phyloP scores from a whole-genome alignment of 1,140 invertebrate species.

The Forficula auricularia region DNA sequence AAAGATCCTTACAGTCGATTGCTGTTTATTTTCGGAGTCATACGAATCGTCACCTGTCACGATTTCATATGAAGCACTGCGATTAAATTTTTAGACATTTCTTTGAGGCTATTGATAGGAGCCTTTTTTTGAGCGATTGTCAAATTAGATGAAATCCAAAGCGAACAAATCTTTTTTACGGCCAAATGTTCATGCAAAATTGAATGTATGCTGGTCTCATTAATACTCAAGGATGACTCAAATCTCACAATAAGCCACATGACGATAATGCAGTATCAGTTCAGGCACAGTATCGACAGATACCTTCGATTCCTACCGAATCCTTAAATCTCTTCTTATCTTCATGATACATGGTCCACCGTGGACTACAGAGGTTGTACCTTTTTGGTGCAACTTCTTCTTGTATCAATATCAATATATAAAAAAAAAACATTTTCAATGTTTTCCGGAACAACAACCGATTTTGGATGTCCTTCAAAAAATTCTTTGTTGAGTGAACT shows the following conservation, averaged over 20 bases:
- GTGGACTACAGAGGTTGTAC: no score
- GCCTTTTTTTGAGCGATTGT: constrained; percentile 16
- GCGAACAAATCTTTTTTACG: constrained; percentile 16
- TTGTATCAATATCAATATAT: no score
- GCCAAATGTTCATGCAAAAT: constrained; percentile 13
- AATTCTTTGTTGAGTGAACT: constrained; percentile 10
- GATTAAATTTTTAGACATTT: constrained; percentile 15
- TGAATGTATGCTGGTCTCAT: constrained; percentile 8
- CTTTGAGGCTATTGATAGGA: constrained; percentile 16
- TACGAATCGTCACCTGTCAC: background rate
- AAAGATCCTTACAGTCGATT: constrained; percentile 13
- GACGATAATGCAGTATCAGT: constrained; percentile 12
- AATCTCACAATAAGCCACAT: constrained; percentile 12
- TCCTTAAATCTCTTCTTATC: no score
- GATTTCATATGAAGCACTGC: constrained; percentile 11
- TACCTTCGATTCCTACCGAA: no score
- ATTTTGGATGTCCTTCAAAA: constrained; percentile 16
- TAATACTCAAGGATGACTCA: constrained; percentile 7
- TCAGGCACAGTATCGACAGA: constrained; percentile 13
- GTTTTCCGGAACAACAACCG: constrained; percentile 15
- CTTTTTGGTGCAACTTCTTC: no score
- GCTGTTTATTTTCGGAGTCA: no score
- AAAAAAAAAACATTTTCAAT: no score
- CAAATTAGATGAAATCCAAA: constrained; percentile 18
- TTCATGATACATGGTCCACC: no score